Conservation (phyloP, 2,797 vertebrate species). For the Falco concolor region DNA sequence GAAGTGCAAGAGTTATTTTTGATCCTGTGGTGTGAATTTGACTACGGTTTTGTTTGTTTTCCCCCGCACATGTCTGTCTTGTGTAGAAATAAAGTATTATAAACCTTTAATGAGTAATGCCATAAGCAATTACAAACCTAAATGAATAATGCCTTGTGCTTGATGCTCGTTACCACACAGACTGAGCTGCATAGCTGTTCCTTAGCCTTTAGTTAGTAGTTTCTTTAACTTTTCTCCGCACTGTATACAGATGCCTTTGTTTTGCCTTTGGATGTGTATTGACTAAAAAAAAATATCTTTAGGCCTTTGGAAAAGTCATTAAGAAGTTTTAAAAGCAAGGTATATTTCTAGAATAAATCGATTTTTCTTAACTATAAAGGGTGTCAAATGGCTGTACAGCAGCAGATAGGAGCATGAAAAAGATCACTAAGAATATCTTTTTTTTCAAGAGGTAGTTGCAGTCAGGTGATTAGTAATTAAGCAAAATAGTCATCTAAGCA, state of each 20-base stretch:
- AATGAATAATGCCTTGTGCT: background rate
- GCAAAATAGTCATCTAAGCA: background rate
- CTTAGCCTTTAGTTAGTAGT: background rate
- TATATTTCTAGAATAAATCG: background rate
- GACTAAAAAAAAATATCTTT: background rate
- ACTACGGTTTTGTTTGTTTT: background rate
- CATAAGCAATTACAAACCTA: background rate
- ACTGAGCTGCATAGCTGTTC: background rate
- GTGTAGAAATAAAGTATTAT: background rate
- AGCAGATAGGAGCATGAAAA: background rate
- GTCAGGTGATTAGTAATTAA: background rate
- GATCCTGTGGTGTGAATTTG: background rate
- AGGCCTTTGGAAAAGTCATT: background rate
- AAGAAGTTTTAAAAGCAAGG: background rate
- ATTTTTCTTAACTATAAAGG: background rate
- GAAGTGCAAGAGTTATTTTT: slow-evolving; percentile 20
- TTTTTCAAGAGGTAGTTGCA: background rate
- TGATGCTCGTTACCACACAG: background rate
- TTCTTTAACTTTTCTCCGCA: background rate
- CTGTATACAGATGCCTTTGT: background rate
- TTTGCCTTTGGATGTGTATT: background rate
- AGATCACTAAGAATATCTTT: background rate
- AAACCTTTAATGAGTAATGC: background rate
- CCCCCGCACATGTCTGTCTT: background rate
- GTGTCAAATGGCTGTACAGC: background rate